Evolutionary conservation across 2,888 invertebrate genomes (phyloP).

Genomic region (Blomia tropicalis): DNA sequence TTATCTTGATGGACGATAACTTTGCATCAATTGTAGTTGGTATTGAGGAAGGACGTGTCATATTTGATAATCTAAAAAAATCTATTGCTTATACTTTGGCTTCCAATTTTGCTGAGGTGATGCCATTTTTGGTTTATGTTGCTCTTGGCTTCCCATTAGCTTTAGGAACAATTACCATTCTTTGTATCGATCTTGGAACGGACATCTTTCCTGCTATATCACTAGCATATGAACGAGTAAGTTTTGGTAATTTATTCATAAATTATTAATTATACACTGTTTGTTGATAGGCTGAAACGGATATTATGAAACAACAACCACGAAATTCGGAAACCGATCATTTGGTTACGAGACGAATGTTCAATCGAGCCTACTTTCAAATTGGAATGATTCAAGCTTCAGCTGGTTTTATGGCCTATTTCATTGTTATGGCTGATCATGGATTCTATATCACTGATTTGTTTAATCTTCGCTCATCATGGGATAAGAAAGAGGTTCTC

Average conservation of each 20-base stretch:
- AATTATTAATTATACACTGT: too few relatives aligned
- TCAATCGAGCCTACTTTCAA: slow-evolving; percentile 98
- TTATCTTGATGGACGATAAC: slow-evolving; percentile 39
- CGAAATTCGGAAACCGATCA: slow-evolving; percentile 40
- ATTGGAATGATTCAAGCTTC: slow-evolving; percentile 45
- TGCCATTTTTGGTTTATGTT: slow-evolving; percentile 37
- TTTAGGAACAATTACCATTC: slow-evolving; percentile 37
- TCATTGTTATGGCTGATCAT: slow-evolving; percentile 98
- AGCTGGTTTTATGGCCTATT: slow-evolving; percentile 64
- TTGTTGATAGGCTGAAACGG: slow-evolving; percentile 33
- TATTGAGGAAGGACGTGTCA: slow-evolving; percentile 36
- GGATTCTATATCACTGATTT: slow-evolving; percentile 57
- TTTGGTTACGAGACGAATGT: slow-evolving; percentile 48
- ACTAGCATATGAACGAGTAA: slow-evolving; percentile 35
- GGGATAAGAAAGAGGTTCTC: slow-evolving; percentile 41
- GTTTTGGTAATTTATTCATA: too few relatives aligned
- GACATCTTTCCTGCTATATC: slow-evolving; percentile 38
- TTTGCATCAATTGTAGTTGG: slow-evolving; percentile 40
- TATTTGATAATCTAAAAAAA: slow-evolving; percentile 26
- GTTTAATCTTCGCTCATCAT: slow-evolving; percentile 41
- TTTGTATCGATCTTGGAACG: slow-evolving; percentile 38
- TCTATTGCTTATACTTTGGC: slow-evolving; percentile 37
- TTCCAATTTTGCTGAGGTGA: slow-evolving; percentile 37
- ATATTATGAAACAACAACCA: slow-evolving; percentile 43
- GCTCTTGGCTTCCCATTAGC: slow-evolving; percentile 35